These are phyloP conservation scores for Phocoena phocoena DNA, from an alignment of 2,113 vertebrate genomes.

Conservation along the genomic window DNA sequence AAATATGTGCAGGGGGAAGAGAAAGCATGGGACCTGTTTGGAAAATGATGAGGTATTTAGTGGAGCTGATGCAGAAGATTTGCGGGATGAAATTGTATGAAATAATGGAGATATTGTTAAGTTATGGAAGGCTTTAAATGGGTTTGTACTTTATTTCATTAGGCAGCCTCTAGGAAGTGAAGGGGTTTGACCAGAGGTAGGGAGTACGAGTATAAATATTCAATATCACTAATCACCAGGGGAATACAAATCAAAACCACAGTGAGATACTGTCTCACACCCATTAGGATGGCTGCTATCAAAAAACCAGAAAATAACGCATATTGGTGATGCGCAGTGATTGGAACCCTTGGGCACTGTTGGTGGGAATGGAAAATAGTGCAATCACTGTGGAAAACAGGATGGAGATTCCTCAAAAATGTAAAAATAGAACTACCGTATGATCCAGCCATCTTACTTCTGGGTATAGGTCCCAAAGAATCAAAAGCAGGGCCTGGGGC, in stretches of 20 bases:
- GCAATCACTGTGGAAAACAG: background rate
- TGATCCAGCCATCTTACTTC: background rate
- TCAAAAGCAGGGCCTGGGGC: background rate
- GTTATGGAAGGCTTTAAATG: background rate
- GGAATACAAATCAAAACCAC: background rate
- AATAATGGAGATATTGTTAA: background rate
- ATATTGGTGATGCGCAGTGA: background rate
- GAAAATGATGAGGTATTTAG: slow-evolving; percentile 18
- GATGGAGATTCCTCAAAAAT: background rate
- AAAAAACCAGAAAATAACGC: background rate
- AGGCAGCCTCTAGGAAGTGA: background rate
- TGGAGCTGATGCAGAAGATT: background rate
- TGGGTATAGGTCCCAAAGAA: background rate
- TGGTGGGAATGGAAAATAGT: background rate
- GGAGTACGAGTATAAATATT: background rate
- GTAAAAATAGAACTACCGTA: background rate
- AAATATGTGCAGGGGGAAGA: slow-evolving; percentile 27
- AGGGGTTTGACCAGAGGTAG: background rate
- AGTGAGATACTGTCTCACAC: background rate
- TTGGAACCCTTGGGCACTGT: background rate
- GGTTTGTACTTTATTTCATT: background rate
- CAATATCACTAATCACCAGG: background rate
- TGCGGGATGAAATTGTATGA: background rate
- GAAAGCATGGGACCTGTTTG: slow-evolving; percentile 26
- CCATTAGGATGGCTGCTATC: background rate